Evolutionary conservation across 2,113 vertebrate genomes (phyloP).

Genomic region (Macquaria australasica): DNA sequence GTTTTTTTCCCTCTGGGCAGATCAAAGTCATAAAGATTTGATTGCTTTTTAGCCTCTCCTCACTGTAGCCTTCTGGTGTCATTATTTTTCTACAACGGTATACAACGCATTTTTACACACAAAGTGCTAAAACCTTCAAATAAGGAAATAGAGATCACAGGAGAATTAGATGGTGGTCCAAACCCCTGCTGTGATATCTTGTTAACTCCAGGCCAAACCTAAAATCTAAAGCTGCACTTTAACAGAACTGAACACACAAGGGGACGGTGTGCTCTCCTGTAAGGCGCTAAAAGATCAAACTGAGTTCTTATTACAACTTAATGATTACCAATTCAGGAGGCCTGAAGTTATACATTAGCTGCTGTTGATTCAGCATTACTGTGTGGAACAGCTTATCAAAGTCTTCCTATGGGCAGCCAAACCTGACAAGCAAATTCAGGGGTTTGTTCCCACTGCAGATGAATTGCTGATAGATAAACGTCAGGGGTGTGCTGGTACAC

Average conservation of each 20-base stretch:
- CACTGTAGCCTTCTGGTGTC: conserved; percentile 24
- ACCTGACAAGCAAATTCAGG: conserved; percentile 37
- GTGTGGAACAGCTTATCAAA: conserved; percentile 42
- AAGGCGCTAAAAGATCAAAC: conserved; percentile 54
- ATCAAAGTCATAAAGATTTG: conserved; percentile 41
- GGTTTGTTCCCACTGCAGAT: conserved; percentile 33
- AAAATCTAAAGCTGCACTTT: conserved; percentile 49
- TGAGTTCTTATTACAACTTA: conserved; percentile 52
- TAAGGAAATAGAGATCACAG: conserved; percentile 36
- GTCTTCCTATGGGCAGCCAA: conserved; percentile 44
- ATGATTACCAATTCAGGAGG: conserved; percentile 61
- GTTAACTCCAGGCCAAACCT: conserved; percentile 54
- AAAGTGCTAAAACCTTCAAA: conserved; percentile 42
- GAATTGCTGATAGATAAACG: conserved; percentile 11
- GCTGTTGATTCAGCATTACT: conserved; percentile 66
- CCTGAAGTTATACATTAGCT: conserved; percentile 57
- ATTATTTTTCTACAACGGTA: conserved; percentile 6
- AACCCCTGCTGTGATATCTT: conserved; percentile 56
- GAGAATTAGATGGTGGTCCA: conserved; percentile 36
- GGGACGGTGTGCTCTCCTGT: conserved; percentile 28
- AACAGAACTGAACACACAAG: conserved; percentile 54
- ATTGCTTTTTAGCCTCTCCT: conserved; percentile 18
- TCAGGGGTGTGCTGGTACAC: not conserved
- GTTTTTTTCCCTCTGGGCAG: conserved; percentile 14
- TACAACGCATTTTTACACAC: conserved; percentile 19